These are phyloP conservation scores for Napeogenes inachia DNA, from an alignment of 2,888 invertebrate genomes.

Conservation along the genomic window DNA sequence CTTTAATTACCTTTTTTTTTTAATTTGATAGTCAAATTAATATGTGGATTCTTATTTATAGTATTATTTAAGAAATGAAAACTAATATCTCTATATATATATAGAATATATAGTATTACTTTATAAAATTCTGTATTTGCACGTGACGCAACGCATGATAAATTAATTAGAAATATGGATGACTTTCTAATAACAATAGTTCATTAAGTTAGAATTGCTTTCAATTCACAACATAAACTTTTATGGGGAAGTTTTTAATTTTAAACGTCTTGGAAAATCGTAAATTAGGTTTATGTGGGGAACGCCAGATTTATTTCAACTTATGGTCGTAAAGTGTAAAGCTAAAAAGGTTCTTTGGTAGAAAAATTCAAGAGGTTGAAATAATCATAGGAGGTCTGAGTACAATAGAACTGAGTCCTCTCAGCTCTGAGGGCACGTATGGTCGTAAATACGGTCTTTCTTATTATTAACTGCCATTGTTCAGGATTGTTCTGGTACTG, in stretches of 20 bases:
- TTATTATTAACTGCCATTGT: conserved; percentile 76
- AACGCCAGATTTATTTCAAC: conserved; percentile 57
- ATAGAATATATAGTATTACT: not conserved
- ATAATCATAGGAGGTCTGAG: conserved; percentile 76
- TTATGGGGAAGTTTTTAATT: conserved; percentile 7
- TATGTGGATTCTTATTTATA: not conserved
- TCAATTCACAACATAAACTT: conserved; percentile 7
- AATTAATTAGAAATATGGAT: not conserved
- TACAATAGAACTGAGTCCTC: conserved; percentile 73
- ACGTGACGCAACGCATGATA: not conserved
- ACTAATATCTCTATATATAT: not conserved
- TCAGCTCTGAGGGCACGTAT: conserved; percentile 71
- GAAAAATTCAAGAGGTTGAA: conserved; percentile 66
- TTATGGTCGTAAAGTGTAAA: conserved; percentile 59
- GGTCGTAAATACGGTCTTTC: conserved; percentile 74
- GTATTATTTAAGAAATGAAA: too few species aligned
- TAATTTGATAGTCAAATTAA: not conserved
- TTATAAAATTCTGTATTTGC: not conserved
- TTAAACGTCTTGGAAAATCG: conserved; percentile 31
- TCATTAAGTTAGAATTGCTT: conserved; percentile 6
- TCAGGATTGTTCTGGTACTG: conserved; percentile 63
- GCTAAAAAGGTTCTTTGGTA: conserved; percentile 63
- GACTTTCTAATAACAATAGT: conserved; percentile 4
- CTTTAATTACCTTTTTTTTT: conserved; percentile 11
- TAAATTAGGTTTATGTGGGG: conserved; percentile 54